Base-by-base conservation (phyloP, 2,797 vertebrate genomes). In the Scarus forsteni region DNA sequence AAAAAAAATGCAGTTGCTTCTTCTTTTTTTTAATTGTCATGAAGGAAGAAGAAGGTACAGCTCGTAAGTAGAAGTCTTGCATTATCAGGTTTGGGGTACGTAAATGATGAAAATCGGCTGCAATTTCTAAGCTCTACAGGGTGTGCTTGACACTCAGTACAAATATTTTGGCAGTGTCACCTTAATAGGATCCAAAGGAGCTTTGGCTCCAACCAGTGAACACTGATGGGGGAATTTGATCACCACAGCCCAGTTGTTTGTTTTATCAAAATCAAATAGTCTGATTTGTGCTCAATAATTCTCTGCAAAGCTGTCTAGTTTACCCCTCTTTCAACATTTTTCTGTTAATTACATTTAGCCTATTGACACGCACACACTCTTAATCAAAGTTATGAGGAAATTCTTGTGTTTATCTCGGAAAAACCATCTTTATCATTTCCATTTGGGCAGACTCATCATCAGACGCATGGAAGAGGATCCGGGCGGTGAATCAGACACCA, bases 401-500 rank as follows among this genome's bases (percentile, higher is more conserved):
- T 5, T 44, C 14, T 14, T 6, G 12, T 44, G 58, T 8, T 55
- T 40, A 51, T 51, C 43, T 44, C 19, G 14, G 1, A 16, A 16
- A n/a, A 40, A 59, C 1, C n/a, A 18, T 44, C 53, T 61, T 45
- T 1, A 69, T 70, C 46, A 53, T 71, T 70, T 79, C 60, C 53
- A 54, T 43, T 36, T 70, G 64, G 54, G 15, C 36, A 60, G 58
- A 55, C 15, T 15, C 52, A 55, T 73, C 61, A 75, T 58, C 62
- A 60, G 13, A 52, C 42, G 38, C 6, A 43, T 16, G 70, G 49
- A 74, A 73, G 34, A 77, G 3, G 64, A 73, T 81, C 53, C 71
- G 55, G 61, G 40, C 64, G 27, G 14, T 82, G 83, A 87, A 60
- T 82, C 77, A 88, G 56, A 62, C 58, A 45, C 42, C 34, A 42